These are phyloP conservation scores for Porphyrio hochstetteri DNA, from an alignment of 2,113 vertebrate genomes.

Conservation along the genomic window DNA sequence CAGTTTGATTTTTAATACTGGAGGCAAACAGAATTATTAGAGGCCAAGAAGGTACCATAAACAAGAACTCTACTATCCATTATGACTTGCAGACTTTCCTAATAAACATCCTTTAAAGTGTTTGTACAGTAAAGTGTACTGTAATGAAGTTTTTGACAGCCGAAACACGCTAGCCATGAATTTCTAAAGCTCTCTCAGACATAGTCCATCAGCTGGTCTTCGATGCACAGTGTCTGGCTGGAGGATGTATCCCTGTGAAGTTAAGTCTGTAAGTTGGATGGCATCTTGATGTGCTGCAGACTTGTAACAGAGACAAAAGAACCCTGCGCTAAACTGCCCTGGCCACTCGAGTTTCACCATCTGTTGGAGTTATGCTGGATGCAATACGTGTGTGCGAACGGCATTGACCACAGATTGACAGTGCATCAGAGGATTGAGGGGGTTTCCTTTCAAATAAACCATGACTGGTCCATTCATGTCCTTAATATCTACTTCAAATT, in stretches of 20 bases:
- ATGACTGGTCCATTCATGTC: conserved; percentile 75
- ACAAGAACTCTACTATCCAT: conserved; percentile 69
- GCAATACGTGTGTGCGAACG: neutral
- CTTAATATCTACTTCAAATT: conserved; percentile 84
- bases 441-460: conserved; percentile 65
- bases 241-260: neutral
- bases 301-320: conserved; percentile 14
- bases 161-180: conserved; percentile 45
- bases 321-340: neutral
- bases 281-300: conserved; percentile 15
- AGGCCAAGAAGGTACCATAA: conserved; percentile 72
- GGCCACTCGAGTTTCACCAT: conserved; percentile 26
- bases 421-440: conserved; percentile 70
- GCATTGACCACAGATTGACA: conserved; percentile 46
- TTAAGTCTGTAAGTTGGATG: neutral
- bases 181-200: conserved; percentile 14
- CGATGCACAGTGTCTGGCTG: neutral
- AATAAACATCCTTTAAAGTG: conserved; percentile 78
- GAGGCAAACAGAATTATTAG: conserved; percentile 73
- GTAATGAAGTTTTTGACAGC: conserved; percentile 74
- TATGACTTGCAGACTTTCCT: conserved; percentile 76
- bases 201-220: conserved; percentile 36
- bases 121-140: conserved; percentile 77
- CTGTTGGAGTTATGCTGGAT: conserved; percentile 20
- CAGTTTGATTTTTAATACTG: conserved; percentile 72